phyloP scores from a whole-genome alignment of 2,797 vertebrate genomes.

The Nasua narica region DNA sequence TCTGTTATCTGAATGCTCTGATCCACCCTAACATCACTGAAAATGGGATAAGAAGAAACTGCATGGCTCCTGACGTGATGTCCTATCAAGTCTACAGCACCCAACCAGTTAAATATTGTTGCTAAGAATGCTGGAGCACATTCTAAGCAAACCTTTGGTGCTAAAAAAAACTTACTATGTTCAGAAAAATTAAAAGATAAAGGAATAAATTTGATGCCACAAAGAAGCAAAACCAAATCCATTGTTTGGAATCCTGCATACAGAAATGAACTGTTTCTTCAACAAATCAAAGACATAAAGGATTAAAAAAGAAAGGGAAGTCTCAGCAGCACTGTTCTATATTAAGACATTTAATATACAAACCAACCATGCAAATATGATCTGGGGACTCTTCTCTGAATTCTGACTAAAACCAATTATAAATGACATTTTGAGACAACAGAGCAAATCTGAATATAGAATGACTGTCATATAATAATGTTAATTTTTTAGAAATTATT shows the following conservation, averaged over 20 bases:
- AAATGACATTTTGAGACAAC: not conserved
- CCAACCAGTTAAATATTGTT: not conserved
- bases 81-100: not conserved
- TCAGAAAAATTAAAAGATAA: not conserved
- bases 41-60: not conserved
- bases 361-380: not conserved
- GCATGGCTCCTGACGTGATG: not conserved
- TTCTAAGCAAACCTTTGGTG: not conserved
- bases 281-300: not conserved
- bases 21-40: not conserved
- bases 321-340: not conserved
- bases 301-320: not conserved
- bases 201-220: not conserved
- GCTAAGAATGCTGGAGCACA: not conserved
- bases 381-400: not conserved
- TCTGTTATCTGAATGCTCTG: not conserved
- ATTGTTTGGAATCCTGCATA: not conserved
- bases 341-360: slow-evolving; percentile 20
- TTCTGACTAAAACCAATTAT: not conserved
- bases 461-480: not conserved
- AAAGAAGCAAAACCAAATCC: not conserved
- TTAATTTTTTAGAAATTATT: not conserved
- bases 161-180: not conserved
- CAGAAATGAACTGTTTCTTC: not conserved
- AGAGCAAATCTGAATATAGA: not conserved